These are phyloP conservation scores for Erannis defoliaria DNA, from an alignment of 2,888 invertebrate species.

Conservation along the genomic window DNA sequence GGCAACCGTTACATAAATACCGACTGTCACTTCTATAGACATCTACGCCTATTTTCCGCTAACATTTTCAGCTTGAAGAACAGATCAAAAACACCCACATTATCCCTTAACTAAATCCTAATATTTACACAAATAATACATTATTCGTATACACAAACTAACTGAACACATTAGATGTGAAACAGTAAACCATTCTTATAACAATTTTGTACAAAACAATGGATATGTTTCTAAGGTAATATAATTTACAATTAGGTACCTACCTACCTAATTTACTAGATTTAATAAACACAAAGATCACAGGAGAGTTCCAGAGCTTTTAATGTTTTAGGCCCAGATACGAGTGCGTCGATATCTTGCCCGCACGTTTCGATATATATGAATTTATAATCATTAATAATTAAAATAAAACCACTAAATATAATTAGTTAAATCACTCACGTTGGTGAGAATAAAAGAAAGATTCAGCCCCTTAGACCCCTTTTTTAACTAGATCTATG, in stretches of 20 bases:
- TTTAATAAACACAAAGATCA: conserved; percentile 79
- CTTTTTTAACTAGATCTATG: too few species aligned
- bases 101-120: conserved; percentile 25
- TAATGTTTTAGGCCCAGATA: conserved; percentile 25
- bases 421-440: too few species aligned
- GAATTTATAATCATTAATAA: too few species aligned
- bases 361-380: too few species aligned
- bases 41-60: neutral
- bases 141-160: conserved; percentile 42
- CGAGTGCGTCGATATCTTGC: too few species aligned
- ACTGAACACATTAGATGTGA: conserved; percentile 59
- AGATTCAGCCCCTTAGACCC: too few species aligned
- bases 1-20: neutral
- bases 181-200: conserved; percentile 26
- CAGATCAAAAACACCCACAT: conserved; percentile 23
- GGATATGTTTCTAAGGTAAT: conserved; percentile 15
- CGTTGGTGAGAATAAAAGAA: too few species aligned
- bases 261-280: conserved; percentile 50
- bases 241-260: conserved; percentile 11
- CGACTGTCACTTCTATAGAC: neutral
- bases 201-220: conserved; percentile 56
- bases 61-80: neutral
- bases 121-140: conserved; percentile 54
- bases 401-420: too few species aligned
- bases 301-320: conserved; percentile 86